Percentiles rank a stretch among this genome's conserved stretches.
phyloP scores from a whole-genome alignment of 2,797 vertebrate species.

The Adelosebastes latens region DNA sequence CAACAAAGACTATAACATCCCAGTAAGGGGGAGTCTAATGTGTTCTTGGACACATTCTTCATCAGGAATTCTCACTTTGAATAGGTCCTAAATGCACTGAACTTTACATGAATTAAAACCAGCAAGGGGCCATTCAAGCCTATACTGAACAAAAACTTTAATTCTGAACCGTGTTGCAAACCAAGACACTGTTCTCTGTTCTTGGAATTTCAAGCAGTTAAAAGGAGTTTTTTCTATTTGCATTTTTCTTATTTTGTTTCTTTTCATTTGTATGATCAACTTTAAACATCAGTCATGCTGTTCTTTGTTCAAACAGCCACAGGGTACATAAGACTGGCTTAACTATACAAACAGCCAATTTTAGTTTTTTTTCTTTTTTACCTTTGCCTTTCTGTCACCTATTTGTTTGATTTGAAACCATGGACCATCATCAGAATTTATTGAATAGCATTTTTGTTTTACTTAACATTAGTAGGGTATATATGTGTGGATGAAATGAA shows the following conservation, averaged over 20 bases:
- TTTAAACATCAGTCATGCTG: constrained; percentile 70
- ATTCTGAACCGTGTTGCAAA: constrained; percentile 59
- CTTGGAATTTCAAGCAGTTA: constrained; percentile 49
- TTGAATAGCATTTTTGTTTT: constrained; percentile 55
- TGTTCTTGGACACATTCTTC: constrained; percentile 75
- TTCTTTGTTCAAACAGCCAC: constrained; percentile 82
- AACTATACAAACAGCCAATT: constrained; percentile 65
- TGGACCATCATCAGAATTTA: constrained; percentile 58
- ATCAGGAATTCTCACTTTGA: constrained; percentile 83
- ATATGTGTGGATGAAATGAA: constrained; percentile 61
- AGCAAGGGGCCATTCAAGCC: constrained; percentile 79
- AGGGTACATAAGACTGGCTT: constrained; percentile 82
- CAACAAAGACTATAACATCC: constrained; percentile 70
- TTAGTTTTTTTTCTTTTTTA: constrained; percentile 63
- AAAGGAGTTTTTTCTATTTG: constrained; percentile 41
- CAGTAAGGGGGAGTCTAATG: constrained; percentile 55
- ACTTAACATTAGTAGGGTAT: constrained; percentile 32
- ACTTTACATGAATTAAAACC: constrained; percentile 78
- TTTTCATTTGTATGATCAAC: constrained; percentile 63
- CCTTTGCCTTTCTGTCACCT: constrained; percentile 79
- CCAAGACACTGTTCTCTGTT: constrained; percentile 59
- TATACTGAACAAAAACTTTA: constrained; percentile 62
- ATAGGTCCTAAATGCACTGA: constrained; percentile 73
- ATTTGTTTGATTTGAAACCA: constrained; percentile 76
- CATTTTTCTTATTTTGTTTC: constrained; percentile 51